Evolutionary conservation across 2,888 invertebrate genomes (phyloP).

Genomic region (Nomada lathburiana): DNA sequence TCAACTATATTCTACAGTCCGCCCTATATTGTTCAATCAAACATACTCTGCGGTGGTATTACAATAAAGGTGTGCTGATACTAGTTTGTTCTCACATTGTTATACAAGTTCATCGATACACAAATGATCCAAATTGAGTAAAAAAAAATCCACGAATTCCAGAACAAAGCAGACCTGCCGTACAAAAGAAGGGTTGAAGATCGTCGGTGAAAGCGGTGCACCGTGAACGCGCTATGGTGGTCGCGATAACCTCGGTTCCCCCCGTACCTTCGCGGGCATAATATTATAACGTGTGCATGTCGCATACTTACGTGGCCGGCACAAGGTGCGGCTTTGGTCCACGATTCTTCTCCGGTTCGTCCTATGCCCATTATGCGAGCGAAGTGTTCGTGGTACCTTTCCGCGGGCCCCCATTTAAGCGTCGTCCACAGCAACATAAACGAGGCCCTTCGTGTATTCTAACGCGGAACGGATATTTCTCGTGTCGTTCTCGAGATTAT

Average conservation of each 20-base stretch:
- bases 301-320: constrained; percentile 73
- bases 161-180: not conserved
- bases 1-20: no score
- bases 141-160: not conserved
- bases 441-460: not conserved
- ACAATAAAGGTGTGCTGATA: no score
- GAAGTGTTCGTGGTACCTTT: constrained; percentile 69
- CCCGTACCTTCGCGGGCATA: constrained; percentile 78
- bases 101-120: no score
- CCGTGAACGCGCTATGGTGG: constrained; percentile 73
- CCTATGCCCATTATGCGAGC: constrained; percentile 78
- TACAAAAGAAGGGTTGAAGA: constrained; percentile 53
- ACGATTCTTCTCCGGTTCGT: constrained; percentile 78
- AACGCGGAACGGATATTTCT: no score
- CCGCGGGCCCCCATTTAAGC: constrained; percentile 68
- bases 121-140: not conserved
- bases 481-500: no score
- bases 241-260: constrained; percentile 77
- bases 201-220: constrained; percentile 49
- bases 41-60: no score
- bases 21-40: no score
- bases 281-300: constrained; percentile 73
- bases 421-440: constrained; percentile 66
- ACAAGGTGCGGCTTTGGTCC: constrained; percentile 81
- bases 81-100: no score